Evolutionary conservation across 2,888 invertebrate genomes (phyloP).

Genomic region (Lamellibrachia satsuma): DNA sequence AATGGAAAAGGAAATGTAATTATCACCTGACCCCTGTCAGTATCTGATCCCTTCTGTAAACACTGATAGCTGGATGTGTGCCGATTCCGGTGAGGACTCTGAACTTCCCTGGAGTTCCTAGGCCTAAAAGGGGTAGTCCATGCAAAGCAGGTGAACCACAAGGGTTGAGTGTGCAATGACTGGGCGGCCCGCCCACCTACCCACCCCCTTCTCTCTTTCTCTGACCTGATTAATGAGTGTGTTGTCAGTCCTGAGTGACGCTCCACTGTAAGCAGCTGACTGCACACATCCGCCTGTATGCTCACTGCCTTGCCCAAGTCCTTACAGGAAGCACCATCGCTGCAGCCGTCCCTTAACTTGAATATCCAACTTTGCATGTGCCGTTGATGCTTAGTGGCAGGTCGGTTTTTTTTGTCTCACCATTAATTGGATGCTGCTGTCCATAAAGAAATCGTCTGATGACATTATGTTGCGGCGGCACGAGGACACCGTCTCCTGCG

Average conservation of each 20-base stretch:
- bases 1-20: conserved; percentile 13
- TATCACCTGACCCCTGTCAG: not conserved
- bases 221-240: not conserved
- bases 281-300: not conserved
- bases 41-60: conserved; percentile 4
- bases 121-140: not conserved
- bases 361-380: not conserved
- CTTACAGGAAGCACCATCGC: not conserved
- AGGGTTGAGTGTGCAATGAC: not conserved
- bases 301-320: not conserved
- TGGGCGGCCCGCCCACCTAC: not conserved
- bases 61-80: not conserved
- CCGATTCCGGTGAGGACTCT: not conserved
- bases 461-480: not conserved
- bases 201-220: not conserved
- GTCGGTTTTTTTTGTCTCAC: not conserved
- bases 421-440: not conserved
- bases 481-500: not conserved
- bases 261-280: conserved; percentile 3
- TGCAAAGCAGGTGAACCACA: not conserved
- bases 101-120: not conserved
- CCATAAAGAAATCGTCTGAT: conserved; percentile 9
- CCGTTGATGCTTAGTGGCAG: not conserved
- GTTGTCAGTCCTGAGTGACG: not conserved
- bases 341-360: not conserved